Conservation (phyloP, 35 echinoderm and acorn worm genomes). For the Hemicentrotus pulcherrimus region DNA sequence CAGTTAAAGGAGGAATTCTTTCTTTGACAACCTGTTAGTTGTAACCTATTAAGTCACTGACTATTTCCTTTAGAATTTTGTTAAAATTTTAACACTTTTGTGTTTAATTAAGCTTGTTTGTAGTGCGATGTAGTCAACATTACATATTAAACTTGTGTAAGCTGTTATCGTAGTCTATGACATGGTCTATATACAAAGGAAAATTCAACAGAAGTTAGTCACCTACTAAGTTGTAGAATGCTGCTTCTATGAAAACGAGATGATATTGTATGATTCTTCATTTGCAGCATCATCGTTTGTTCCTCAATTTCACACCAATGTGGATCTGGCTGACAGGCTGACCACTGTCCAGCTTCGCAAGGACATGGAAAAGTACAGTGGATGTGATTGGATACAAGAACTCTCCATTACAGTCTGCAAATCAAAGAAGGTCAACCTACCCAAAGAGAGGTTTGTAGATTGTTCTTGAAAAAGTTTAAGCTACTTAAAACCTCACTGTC, state of each 20-base stretch:
- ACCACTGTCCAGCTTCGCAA: conserved; percentile 63
- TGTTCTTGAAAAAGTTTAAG: neutral
- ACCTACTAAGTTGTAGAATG: too few species aligned
- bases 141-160: too few species aligned
- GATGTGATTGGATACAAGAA: conserved; percentile 97
- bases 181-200: too few species aligned
- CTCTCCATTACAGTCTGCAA: conserved; percentile 91
- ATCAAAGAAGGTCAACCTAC: conserved; percentile 76
- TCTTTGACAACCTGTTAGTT: neutral
- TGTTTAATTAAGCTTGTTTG: too few species aligned
- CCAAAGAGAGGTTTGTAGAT: conserved; percentile 54
- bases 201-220: too few species aligned
- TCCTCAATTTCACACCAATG: conserved; percentile 62
- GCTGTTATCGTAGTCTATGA: too few species aligned
- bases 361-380: conserved; percentile 78
- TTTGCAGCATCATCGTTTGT: conserved; percentile 44
- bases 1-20: neutral
- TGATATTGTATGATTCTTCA: neutral
- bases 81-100: too few species aligned
- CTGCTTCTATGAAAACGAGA: neutral
- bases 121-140: neutral
- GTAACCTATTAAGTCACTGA: too few species aligned
- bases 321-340: conserved; percentile 76
- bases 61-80: too few species aligned
- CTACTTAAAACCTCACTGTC: too few species aligned